Percentiles rank a stretch among this genome's conserved stretches.
phyloP scores from a whole-genome alignment of 1,140 invertebrate genomes.

The Periplaneta americana region DNA sequence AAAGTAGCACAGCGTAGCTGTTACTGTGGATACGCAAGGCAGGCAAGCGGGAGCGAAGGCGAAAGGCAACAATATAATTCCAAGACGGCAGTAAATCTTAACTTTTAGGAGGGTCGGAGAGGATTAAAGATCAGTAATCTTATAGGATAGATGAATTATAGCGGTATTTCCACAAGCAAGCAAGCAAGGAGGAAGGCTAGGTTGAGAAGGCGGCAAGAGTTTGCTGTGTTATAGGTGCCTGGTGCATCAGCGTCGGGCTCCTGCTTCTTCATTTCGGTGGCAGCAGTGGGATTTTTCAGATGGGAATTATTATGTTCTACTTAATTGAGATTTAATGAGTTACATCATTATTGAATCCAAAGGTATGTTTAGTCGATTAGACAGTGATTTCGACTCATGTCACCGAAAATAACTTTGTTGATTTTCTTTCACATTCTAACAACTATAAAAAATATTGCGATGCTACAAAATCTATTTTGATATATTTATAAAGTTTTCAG shows the following conservation, averaged over 20 bases:
- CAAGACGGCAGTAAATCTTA: conserved; percentile 59
- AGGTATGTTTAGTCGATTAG: too few relatives aligned
- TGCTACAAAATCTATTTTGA: too few relatives aligned
- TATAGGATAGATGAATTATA: conserved; percentile 36
- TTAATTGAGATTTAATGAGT: too few relatives aligned
- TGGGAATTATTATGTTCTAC: too few relatives aligned
- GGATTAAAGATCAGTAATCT: conserved; percentile 72
- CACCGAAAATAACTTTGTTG: too few relatives aligned
- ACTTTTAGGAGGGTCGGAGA: conserved; percentile 54
- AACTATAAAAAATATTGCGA: too few relatives aligned
- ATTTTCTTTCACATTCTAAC: too few relatives aligned
- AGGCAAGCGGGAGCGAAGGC: conserved; percentile 26
- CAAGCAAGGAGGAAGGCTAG: not conserved
- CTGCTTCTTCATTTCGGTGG: not conserved
- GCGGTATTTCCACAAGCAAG: not conserved
- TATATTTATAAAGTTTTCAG: too few relatives aligned
- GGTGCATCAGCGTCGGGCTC: not conserved
- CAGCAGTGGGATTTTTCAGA: not conserved
- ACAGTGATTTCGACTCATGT: too few relatives aligned
- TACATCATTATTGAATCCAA: too few relatives aligned
- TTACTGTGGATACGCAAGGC: not conserved
- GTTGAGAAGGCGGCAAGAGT: not conserved
- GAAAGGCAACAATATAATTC: conserved; percentile 52
- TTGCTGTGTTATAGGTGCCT: not conserved
- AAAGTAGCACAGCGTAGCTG: conserved; percentile 21